Percentiles rank a stretch among this genome's conserved stretches.
Evolutionary conservation across 2,888 invertebrate genomes (phyloP).

Genomic region (Azorinus chamasolen): DNA sequence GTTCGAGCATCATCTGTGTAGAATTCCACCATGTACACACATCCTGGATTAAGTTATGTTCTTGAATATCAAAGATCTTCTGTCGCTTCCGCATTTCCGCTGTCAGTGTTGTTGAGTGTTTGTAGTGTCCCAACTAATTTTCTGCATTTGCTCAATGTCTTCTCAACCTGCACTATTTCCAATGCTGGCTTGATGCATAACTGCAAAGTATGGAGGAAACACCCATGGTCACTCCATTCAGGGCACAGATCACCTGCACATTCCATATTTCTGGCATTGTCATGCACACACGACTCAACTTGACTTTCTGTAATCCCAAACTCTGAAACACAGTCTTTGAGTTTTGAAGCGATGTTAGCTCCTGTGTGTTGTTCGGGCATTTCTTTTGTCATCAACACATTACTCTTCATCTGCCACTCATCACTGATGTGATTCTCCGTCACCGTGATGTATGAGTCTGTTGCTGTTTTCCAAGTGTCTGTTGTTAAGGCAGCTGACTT

Average conservation of each 20-base stretch:
- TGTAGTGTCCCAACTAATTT: conserved; percentile 39
- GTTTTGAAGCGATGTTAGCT: conserved; percentile 7
- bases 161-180: conserved; percentile 11
- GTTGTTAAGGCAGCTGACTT: neutral
- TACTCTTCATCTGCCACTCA: conserved; percentile 4
- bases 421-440: conserved; percentile 9
- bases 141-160: conserved; percentile 8
- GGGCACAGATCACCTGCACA: conserved; percentile 20
- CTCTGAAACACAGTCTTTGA: conserved; percentile 22
- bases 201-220: conserved; percentile 38
- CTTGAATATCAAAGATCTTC: conserved; percentile 14
- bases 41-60: conserved; percentile 31
- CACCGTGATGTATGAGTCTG: neutral
- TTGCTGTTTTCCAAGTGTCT: conserved; percentile 5
- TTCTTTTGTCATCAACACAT: conserved; percentile 1
- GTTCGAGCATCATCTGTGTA: conserved; percentile 25
- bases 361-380: conserved; percentile 14
- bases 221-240: conserved; percentile 21
- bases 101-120: conserved; percentile 36
- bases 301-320: conserved; percentile 20
- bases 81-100: conserved; percentile 35
- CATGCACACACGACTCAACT: conserved; percentile 20
- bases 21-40: conserved; percentile 32
- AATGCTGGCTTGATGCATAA: conserved; percentile 28
- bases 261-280: too few species aligned